Percentiles rank a stretch among this genome's conserved stretches.
phyloP scores from a whole-genome alignment of 2,113 vertebrate species.

The Hyaena hyaena region DNA sequence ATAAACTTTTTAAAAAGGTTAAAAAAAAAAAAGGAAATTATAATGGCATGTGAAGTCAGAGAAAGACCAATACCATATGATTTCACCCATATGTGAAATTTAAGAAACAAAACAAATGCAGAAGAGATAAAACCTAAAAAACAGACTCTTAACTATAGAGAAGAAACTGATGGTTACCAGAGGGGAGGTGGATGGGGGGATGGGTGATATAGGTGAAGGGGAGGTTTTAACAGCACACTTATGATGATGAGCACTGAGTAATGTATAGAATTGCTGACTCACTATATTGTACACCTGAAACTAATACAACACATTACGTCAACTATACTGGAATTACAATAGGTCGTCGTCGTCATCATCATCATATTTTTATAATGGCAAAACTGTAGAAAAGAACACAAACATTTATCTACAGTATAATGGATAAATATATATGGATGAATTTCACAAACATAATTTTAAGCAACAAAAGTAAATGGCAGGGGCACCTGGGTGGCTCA shows the following conservation, averaged over 20 bases:
- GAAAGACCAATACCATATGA: not conserved
- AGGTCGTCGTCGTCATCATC: not conserved
- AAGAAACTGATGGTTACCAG: not conserved
- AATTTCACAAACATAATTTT: not conserved
- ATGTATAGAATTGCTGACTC: not conserved
- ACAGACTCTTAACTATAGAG: not conserved
- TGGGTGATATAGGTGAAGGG: not conserved
- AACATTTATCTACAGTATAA: not conserved
- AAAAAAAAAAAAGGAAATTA: not conserved
- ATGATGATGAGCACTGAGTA: not conserved
- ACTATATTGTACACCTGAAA: not conserved
- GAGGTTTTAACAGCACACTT: not conserved
- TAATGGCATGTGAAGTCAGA: not conserved
- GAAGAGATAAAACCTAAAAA: not conserved
- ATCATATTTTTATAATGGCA: not conserved
- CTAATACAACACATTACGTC: not conserved
- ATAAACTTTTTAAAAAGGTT: too few species aligned
- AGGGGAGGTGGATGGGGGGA: not conserved
- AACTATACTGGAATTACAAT: not conserved
- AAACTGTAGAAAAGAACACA: not conserved
- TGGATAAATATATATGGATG: not conserved
- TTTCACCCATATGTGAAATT: not conserved
- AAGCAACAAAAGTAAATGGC: not conserved
- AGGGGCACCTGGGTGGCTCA: not conserved
- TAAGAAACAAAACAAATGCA: not conserved